These are phyloP conservation scores for Philotrypesis tridentata DNA, from an alignment of 1,140 invertebrate genomes.

Conservation along the genomic window DNA sequence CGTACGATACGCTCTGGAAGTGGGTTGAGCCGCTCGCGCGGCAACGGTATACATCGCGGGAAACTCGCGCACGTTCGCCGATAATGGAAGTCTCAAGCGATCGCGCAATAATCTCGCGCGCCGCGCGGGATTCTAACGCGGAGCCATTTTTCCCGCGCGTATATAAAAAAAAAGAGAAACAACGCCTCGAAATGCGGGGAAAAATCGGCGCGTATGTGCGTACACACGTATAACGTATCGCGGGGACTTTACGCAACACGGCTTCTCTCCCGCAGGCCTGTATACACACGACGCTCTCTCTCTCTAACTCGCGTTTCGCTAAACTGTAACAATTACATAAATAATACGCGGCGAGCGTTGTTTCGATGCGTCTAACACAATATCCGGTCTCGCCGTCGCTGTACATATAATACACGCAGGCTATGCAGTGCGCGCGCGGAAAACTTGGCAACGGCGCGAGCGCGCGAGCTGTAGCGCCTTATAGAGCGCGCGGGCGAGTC, in stretches of 20 bases:
- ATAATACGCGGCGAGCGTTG: constrained; percentile 1
- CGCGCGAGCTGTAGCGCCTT: background rate
- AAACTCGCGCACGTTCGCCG: too few species aligned
- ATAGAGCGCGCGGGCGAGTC: constrained; percentile 28
- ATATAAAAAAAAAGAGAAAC: too few species aligned
- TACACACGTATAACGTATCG: too few species aligned
- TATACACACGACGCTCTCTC: background rate
- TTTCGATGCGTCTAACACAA: background rate
- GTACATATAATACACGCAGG: too few species aligned
- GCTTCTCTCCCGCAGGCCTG: background rate
- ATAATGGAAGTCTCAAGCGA: too few species aligned
- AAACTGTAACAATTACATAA: constrained; percentile 32
- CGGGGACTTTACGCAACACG: background rate
- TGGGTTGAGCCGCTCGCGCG: background rate
- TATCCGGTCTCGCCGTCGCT: background rate
- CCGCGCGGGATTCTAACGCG: too few species aligned
- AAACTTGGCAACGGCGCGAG: constrained; percentile 45
- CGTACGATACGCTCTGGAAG: background rate
- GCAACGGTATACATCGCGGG: too few species aligned
- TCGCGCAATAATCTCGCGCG: too few species aligned
- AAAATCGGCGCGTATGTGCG: too few species aligned
- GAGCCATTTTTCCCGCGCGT: too few species aligned
- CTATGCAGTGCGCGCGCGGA: too few species aligned
- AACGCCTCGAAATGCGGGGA: too few species aligned
- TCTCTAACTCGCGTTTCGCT: background rate